phyloP scores from a whole-genome alignment of 2,113 vertebrate species.

The Bos indicus region DNA sequence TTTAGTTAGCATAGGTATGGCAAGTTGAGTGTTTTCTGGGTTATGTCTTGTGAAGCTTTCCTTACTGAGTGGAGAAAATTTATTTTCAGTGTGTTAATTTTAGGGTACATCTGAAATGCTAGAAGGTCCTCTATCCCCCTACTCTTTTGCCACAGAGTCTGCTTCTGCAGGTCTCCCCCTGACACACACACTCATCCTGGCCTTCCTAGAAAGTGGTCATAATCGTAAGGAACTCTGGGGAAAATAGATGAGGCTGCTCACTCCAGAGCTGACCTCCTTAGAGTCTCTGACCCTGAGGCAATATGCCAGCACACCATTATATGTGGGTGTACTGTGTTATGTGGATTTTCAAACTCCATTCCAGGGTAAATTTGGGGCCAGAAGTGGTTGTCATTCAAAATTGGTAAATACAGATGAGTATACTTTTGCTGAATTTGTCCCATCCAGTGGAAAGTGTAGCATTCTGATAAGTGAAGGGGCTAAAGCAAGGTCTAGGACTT shows the following conservation, averaged over 20 bases:
- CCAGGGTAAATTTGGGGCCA: background rate
- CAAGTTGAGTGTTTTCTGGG: background rate
- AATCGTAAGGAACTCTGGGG: background rate
- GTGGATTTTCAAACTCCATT: background rate
- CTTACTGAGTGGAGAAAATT: slow-evolving; percentile 4
- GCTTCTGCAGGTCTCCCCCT: background rate
- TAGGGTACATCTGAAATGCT: background rate
- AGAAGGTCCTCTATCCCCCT: background rate
- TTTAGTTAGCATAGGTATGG: background rate
- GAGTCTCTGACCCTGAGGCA: background rate
- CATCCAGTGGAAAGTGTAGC: background rate
- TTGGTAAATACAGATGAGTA: background rate
- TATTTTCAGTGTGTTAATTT: slow-evolving; percentile 33
- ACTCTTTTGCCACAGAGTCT: background rate
- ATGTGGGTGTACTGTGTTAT: background rate
- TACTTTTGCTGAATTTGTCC: background rate
- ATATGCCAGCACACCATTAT: background rate
- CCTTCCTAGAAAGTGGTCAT: background rate
- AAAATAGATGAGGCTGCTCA: background rate
- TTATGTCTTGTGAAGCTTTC: background rate
- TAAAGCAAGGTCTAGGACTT: background rate
- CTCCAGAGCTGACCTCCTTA: background rate
- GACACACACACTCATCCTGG: background rate
- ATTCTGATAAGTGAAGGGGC: slow-evolving; percentile 16
- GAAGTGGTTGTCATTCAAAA: slow-evolving; percentile 2